These are phyloP conservation scores for Agrochola macilenta DNA, from an alignment of 2,888 invertebrate genomes.

Conservation along the genomic window DNA sequence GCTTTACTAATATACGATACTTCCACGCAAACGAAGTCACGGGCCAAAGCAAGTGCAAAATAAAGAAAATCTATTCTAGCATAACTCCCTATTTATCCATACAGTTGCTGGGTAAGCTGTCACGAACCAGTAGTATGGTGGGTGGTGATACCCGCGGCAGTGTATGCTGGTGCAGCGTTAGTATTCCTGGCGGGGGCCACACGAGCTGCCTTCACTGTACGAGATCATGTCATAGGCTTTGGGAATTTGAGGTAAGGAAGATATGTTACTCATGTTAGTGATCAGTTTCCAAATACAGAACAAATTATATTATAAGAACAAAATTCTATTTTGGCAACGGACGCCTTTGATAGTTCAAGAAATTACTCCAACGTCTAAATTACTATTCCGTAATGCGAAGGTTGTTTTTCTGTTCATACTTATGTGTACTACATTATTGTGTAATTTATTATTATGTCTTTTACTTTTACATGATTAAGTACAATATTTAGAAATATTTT, in stretches of 20 bases:
- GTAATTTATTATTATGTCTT: not conserved
- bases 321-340: not conserved
- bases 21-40: not conserved
- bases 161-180: slow-evolving; percentile 94
- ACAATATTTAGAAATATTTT: not conserved
- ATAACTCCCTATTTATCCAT: not conserved
- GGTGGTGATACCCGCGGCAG: slow-evolving; percentile 97
- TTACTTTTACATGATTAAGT: not conserved
- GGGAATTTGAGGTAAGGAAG: slow-evolving; percentile 92
- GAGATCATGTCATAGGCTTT: slow-evolving; percentile 97
- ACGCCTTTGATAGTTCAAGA: not conserved
- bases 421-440: not conserved
- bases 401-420: not conserved
- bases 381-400: not conserved
- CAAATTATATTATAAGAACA: not conserved
- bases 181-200: slow-evolving; percentile 96
- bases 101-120: slow-evolving; percentile 97
- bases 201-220: slow-evolving; percentile 96
- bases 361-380: not conserved
- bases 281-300: not conserved
- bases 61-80: not conserved
- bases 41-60: not conserved
- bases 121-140: slow-evolving; percentile 99
- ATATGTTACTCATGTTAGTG: not conserved
- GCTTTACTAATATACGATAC: too few species aligned